A percentile compares a stretch with the other conserved stretches of the same genome.
These are phyloP conservation scores for Agrotis ipsilon DNA, from an alignment of 2,888 invertebrate species.

Conservation along the genomic window DNA sequence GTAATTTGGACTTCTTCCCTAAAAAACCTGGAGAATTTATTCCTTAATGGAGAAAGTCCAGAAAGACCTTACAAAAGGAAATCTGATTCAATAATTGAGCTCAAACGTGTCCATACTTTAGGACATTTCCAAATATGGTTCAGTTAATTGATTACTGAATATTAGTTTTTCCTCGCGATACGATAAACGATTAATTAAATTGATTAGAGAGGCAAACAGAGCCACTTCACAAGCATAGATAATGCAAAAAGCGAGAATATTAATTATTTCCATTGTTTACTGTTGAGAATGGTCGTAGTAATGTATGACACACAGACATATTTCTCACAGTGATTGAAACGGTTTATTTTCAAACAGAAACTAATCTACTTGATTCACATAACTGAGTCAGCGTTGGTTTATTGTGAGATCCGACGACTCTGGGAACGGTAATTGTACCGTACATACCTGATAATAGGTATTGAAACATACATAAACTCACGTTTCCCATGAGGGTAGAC, in stretches of 20 bases:
- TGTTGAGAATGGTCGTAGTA: constrained; percentile 16
- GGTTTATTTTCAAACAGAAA: constrained; percentile 28
- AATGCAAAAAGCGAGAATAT: constrained; percentile 10
- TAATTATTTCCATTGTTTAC: constrained; percentile 25
- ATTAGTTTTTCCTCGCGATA: constrained; percentile 23
- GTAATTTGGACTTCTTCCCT: neutral
- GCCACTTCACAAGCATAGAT: constrained; percentile 17
- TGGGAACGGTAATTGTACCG: constrained; percentile 24
- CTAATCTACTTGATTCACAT: constrained; percentile 33
- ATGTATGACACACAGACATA: constrained; percentile 27
- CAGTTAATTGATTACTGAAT: neutral
- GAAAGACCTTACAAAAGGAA: neutral
- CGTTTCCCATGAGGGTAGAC: too few species aligned
- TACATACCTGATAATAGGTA: constrained; percentile 1
- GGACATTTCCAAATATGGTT: neutral
- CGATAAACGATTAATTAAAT: constrained; percentile 28
- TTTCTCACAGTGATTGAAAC: constrained; percentile 24
- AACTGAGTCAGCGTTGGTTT: constrained; percentile 15
- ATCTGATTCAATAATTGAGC: neutral
- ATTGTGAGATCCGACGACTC: neutral
- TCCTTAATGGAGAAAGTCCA: too few species aligned
- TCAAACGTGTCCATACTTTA: neutral
- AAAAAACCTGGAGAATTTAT: neutral
- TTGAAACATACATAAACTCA: neutral
- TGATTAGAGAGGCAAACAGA: constrained; percentile 34